These are phyloP conservation scores for Empidonax alnorum DNA, from an alignment of 2,113 vertebrate species.

Conservation along the genomic window DNA sequence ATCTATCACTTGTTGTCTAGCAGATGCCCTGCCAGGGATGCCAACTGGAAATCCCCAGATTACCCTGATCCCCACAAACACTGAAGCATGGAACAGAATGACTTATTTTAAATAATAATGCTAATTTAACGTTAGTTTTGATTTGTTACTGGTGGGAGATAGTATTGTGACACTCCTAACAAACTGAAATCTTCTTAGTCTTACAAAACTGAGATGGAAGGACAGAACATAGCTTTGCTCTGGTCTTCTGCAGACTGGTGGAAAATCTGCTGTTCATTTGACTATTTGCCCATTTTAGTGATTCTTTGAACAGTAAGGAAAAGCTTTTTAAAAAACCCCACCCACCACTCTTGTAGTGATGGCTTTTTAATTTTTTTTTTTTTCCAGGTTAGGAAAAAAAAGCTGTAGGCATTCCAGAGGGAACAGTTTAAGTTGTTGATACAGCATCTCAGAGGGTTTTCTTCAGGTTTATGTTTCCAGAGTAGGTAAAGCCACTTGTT, in stretches of 20 bases:
- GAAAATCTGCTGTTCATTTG: neutral
- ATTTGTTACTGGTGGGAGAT: constrained; percentile 1
- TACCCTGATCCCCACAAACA: constrained; percentile 38
- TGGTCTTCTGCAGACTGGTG: neutral
- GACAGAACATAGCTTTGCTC: neutral
- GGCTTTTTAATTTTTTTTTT: neutral
- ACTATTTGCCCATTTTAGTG: neutral
- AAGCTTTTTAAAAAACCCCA: neutral
- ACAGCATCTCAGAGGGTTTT: neutral
- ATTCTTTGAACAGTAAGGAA: neutral
- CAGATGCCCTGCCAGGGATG: neutral
- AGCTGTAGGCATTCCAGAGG: neutral
- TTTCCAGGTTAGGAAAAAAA: neutral
- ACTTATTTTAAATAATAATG: constrained; percentile 11
- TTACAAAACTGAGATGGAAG: neutral
- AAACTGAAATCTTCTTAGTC: neutral
- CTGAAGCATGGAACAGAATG: constrained; percentile 23
- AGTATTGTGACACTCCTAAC: neutral
- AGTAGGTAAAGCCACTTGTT: neutral
- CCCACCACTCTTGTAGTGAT: neutral
- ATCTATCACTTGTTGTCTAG: neutral
- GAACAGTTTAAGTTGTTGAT: neutral
- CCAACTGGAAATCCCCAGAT: neutral
- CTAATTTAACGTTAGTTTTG: constrained; percentile 31
- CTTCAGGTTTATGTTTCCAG: neutral